phyloP scores from a whole-genome alignment of 1,140 invertebrate species.

The Cydia amplana region DNA sequence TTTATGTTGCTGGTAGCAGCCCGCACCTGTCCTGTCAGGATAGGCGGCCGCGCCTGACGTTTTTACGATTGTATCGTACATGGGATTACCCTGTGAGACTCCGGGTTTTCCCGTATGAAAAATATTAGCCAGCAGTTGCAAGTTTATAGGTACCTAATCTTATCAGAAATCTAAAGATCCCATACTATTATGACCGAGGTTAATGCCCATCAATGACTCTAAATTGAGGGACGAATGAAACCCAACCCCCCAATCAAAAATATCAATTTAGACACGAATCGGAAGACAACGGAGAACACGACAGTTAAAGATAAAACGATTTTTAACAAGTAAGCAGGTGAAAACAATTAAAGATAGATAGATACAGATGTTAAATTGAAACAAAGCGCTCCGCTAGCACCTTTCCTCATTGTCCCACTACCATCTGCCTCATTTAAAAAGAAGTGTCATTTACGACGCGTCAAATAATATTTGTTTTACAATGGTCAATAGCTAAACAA shows the following conservation, averaged over 20 bases:
- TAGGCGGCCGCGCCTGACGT: conserved; percentile 2
- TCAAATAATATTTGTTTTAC: conserved; percentile 56
- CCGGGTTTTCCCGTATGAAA: too few species aligned
- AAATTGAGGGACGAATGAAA: conserved; percentile 29
- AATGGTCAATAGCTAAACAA: conserved; percentile 52
- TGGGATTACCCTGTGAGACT: too few species aligned
- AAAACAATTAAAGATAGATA: conserved; percentile 54
- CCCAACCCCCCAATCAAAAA: conserved; percentile 28
- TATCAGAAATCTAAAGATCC: conserved; percentile 1
- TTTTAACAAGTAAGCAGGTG: conserved; percentile 60
- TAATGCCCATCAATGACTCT: conserved; percentile 24
- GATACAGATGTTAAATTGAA: conserved; percentile 57
- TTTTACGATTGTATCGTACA: not conserved
- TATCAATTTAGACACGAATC: conserved; percentile 6
- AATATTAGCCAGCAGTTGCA: not conserved
- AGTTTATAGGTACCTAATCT: not conserved
- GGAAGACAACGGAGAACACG: conserved; percentile 18
- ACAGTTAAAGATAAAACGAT: conserved; percentile 34
- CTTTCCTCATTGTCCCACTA: conserved; percentile 43
- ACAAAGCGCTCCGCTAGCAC: conserved; percentile 44
- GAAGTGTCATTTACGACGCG: conserved; percentile 64
- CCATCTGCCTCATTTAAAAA: conserved; percentile 57
- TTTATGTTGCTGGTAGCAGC: too few species aligned
- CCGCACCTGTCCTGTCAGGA: not conserved
- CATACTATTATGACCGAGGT: conserved; percentile 9